Percentiles rank a stretch among this genome's conserved stretches.
Evolutionary conservation across 2,888 invertebrate species (phyloP).

Genomic region (Balanococcus diminutus): DNA sequence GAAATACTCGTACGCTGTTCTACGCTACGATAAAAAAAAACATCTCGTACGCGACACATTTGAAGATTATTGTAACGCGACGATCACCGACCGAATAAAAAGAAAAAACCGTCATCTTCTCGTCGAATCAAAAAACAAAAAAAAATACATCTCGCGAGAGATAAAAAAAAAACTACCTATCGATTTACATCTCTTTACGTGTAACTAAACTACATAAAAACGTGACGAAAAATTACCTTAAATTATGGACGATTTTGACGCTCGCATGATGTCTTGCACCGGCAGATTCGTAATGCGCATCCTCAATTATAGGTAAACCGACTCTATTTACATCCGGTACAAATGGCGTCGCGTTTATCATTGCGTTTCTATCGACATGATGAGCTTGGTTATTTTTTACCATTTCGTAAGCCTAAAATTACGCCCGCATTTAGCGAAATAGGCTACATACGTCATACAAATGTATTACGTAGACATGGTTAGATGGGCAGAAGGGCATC

Average conservation of each 20-base stretch:
- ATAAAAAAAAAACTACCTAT: not conserved
- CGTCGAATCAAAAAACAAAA: not conserved
- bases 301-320: slow-evolving; percentile 58
- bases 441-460: not conserved
- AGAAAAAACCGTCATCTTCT: not conserved
- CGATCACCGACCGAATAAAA: not conserved
- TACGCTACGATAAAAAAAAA: not conserved
- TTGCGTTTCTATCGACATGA: not conserved
- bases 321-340: slow-evolving; percentile 59
- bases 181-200: too few species aligned
- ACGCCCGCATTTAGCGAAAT: not conserved
- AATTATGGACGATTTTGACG: slow-evolving; percentile 44
- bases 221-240: slow-evolving; percentile 30
- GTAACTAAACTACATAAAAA: slow-evolving; percentile 1
- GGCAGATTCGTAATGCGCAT: slow-evolving; percentile 42
- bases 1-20: not conserved
- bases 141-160: not conserved
- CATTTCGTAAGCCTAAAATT: slow-evolving; percentile 42
- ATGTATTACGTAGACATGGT: not conserved
- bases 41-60: not conserved
- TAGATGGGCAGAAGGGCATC: not conserved
- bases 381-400: not conserved
- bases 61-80: not conserved
- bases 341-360: not conserved
- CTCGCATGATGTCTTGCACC: slow-evolving; percentile 35